Conservation (phyloP, 2,113 vertebrate genomes). For the Kryptolebias marmoratus region DNA sequence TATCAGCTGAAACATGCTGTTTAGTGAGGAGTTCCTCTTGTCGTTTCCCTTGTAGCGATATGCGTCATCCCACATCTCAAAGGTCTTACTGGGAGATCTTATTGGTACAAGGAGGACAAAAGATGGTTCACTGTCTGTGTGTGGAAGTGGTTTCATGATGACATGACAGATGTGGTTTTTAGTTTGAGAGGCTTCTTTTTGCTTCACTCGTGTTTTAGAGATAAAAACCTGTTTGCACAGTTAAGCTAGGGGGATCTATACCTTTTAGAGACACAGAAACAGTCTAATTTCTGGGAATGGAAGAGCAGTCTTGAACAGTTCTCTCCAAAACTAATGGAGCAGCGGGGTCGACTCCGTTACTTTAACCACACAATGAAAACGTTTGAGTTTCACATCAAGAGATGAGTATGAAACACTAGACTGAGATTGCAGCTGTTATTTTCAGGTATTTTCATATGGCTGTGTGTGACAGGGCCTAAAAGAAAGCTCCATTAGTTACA, state of each 20-base stretch:
- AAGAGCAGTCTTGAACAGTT: no score
- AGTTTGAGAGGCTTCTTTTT: not conserved
- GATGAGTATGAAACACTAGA: no score
- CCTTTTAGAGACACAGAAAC: not conserved
- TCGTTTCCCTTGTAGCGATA: constrained; percentile 35
- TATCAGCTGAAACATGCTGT: constrained; percentile 43
- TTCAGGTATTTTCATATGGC: no score
- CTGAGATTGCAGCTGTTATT: no score
- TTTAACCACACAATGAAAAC: no score
- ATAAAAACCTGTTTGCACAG: not conserved
- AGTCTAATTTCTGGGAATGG: no score
- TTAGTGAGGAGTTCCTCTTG: constrained; percentile 56
- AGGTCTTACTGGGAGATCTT: constrained; percentile 43
- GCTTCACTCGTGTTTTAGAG: not conserved
- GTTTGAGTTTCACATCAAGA: no score
- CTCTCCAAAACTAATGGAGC: no score
- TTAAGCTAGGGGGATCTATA: not conserved
- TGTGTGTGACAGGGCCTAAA: no score
- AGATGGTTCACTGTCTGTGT: constrained; percentile 68
- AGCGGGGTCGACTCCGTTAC: no score
- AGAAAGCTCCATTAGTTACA: no score
- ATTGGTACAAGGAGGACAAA: constrained; percentile 50
- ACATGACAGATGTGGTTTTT: constrained; percentile 26
- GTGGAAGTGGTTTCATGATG: constrained; percentile 57
- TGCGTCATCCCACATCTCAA: constrained; percentile 32